Conservation (phyloP, 37 sponge, comb jelly and placozoan genomes). For the Axinella damicornis region DNA sequence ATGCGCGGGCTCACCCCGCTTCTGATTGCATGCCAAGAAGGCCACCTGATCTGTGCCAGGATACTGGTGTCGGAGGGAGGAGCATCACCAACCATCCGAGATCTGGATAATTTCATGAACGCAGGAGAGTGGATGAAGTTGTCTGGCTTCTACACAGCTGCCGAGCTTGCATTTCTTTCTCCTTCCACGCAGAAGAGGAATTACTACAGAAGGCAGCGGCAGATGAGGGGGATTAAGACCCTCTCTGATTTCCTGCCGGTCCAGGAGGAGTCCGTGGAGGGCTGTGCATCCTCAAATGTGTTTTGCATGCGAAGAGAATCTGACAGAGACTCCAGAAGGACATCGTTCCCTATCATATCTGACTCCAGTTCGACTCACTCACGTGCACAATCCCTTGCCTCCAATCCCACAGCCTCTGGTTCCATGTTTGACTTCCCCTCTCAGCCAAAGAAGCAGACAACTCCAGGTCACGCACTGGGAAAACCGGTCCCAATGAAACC, state of each 20-base stretch:
- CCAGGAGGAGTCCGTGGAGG: not conserved
- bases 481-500: not conserved
- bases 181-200: constrained; percentile 43
- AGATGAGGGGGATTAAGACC: constrained; percentile 60
- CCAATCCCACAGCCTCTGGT: not conserved
- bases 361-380: no score
- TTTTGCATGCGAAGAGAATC: constrained; percentile 7
- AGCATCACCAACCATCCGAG: constrained; percentile 76
- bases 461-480: not conserved
- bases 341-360: no score
- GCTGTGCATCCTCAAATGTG: constrained; percentile 37
- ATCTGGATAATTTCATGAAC: constrained; percentile 82
- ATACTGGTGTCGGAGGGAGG: constrained; percentile 67
- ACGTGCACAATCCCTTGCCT: no score
- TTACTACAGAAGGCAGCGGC: constrained; percentile 28
- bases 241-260: constrained; percentile 63
- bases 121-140: constrained; percentile 75
- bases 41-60: constrained; percentile 59
- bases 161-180: constrained; percentile 56
- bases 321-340: no score
- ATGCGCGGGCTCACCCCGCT: constrained; percentile 83
- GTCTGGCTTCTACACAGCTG: not conserved
- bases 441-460: constrained; percentile 5
- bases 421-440: constrained; percentile 53
- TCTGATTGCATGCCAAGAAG: constrained; percentile 62